Evolutionary conservation across 1,140 invertebrate species (phyloP).

Genomic region (Cardiocondyla obscurior): DNA sequence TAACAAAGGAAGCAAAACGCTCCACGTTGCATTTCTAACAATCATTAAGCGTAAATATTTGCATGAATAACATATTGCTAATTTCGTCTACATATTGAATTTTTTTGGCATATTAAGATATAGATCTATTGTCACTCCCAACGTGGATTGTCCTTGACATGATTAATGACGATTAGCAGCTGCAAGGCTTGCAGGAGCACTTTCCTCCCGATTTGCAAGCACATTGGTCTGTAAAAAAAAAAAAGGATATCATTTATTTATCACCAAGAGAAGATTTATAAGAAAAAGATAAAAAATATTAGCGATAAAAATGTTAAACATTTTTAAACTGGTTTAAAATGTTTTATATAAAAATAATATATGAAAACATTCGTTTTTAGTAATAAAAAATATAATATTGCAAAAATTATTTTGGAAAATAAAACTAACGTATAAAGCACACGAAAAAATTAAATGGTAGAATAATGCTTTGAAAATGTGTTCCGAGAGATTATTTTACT

Average conservation of each 20-base stretch:
- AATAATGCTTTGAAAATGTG: background rate
- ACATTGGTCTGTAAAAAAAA: conserved; percentile 72
- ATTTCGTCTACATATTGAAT: conserved; percentile 18
- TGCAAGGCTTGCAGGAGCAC: conserved; percentile 67
- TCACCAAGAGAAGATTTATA: background rate
- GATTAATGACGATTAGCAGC: conserved; percentile 45
- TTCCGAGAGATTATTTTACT: background rate
- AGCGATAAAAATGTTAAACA: background rate
- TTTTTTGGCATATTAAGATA: background rate
- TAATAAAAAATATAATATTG: background rate
- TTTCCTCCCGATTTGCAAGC: conserved; percentile 67
- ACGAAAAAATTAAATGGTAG: background rate
- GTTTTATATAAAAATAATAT: too few species aligned
- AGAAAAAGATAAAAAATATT: background rate
- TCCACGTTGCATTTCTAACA: conserved; percentile 1
- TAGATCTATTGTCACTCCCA: conserved; percentile 6
- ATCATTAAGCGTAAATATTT: conserved; percentile 19
- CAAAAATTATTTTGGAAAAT: background rate
- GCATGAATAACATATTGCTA: background rate
- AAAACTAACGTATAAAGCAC: background rate
- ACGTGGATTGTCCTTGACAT: background rate
- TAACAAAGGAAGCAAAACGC: background rate
- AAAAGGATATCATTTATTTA: conserved; percentile 13
- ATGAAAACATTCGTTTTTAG: background rate
- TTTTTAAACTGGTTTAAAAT: too few species aligned